Conservation (phyloP, 2,888 invertebrate species). For the Cheilosia impressa region DNA sequence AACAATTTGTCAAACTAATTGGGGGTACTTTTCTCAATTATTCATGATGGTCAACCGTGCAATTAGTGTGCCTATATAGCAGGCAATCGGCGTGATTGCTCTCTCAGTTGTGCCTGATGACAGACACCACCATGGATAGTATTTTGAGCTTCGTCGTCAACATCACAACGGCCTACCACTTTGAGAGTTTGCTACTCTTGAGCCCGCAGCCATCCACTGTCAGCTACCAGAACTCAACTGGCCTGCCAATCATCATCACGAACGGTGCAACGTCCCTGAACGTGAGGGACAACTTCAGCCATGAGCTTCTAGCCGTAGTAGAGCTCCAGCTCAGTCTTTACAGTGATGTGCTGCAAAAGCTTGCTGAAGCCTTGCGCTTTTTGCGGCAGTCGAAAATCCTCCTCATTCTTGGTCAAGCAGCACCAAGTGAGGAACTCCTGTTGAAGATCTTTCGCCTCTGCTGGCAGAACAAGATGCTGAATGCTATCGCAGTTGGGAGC, state of each 20-base stretch:
- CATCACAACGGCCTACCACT: neutral
- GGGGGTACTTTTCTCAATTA: too few species aligned
- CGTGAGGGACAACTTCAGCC: conserved; percentile 2
- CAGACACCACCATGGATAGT: neutral
- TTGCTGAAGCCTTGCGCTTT: neutral
- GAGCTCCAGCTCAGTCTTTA: neutral
- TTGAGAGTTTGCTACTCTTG: conserved; percentile 21
- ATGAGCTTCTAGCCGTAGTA: conserved; percentile 6
- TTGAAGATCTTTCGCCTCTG: conserved; percentile 6
- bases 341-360: neutral
- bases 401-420: neutral
- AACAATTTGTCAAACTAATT: too few species aligned
- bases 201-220: neutral
- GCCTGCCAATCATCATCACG: conserved; percentile 5
- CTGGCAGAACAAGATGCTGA: conserved; percentile 32
- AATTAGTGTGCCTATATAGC: too few species aligned
- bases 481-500: conserved; percentile 5
- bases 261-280: neutral
- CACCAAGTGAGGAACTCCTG: neutral
- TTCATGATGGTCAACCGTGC: too few species aligned
- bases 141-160: conserved; percentile 23
- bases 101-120: too few species aligned
- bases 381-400: neutral
- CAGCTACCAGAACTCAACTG: neutral
- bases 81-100: too few species aligned